Base-by-base conservation (phyloP, 2,113 vertebrate species). In the Zapornia atra region DNA sequence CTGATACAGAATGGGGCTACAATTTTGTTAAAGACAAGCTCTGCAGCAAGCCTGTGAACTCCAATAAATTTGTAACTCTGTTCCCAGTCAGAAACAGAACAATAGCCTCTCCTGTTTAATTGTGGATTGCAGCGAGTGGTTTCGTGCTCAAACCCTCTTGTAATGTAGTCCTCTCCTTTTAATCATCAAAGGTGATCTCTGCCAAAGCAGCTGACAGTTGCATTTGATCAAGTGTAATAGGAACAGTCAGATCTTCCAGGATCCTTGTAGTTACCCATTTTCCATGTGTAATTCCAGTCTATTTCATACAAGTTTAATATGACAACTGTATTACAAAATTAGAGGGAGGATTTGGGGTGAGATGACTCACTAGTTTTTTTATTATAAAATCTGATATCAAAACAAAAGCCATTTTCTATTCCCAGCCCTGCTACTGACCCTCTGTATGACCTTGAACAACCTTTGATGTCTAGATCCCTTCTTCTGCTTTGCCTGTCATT, bases 301-400 rank as follows among this genome's bases (percentile, higher is more conserved):
- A 81, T 89, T 96, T 96, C 96, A 95, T 90, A 85, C 95, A 96
- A 94, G 92, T 97, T 95, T 95, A 96, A 96, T 93, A 94, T 77
- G 95, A 97, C 93, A 97, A 94, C 95, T 95, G 88, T 95, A 92
- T 95, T 95, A 97, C 96, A 95, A 94, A 98, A 97, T 96, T 94
- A 96, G 88, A 90, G 88, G 75, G 59, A 91, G 68, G 86, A 94
- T 91, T 89, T 88, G 66, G 86, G 80, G 92, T 88, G 78, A 90
- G 92, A 77, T 95, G 94, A 94, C 91, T 96, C 94, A 87, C 81
- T 69, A 28, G 0, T 4, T 87, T 79, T 90, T 78, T 91, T 75
- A 50, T 86, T 90, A 91, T 59, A 95, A 91, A 94, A 87, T 80
- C 90, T 59, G 42, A 89, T 81, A 53, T 81, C 36, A 90, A 90